These are phyloP conservation scores for Mustela nigripes DNA, from an alignment of 2,113 vertebrate species.

Conservation along the genomic window DNA sequence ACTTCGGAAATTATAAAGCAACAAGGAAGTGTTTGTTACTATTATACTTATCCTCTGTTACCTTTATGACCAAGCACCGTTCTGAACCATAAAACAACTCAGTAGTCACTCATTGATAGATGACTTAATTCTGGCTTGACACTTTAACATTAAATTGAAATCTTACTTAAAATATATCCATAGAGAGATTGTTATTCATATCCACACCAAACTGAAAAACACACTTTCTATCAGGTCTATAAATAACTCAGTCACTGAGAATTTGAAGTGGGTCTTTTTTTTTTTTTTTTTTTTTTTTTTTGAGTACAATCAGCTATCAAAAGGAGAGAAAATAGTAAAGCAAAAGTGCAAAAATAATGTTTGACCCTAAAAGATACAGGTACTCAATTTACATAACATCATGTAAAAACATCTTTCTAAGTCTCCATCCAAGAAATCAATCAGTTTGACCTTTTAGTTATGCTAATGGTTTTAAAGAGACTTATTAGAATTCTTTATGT, in stretches of 20 bases:
- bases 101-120: neutral
- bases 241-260: constrained; percentile 20
- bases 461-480: constrained; percentile 40
- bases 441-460: constrained; percentile 45
- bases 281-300: neutral
- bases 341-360: constrained; percentile 2
- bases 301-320: constrained; percentile 17
- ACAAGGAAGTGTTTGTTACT: neutral
- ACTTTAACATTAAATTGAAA: constrained; percentile 50
- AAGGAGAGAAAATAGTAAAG: neutral
- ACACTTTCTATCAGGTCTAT: neutral
- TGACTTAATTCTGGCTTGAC: neutral
- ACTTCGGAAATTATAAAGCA: constrained; percentile 6
- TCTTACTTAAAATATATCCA: neutral
- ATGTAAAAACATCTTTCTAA: neutral
- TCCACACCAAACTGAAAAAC: neutral
- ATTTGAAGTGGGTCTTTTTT: neutral
- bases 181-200: constrained; percentile 36
- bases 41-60: neutral
- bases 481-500: constrained; percentile 7
- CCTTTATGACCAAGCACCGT: neutral
- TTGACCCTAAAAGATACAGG: neutral
- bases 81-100: neutral
- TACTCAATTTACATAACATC: neutral
- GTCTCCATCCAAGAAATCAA: constrained; percentile 20